These are phyloP conservation scores for Limosa lapponica DNA, from an alignment of 2,797 vertebrate species.

Conservation along the genomic window DNA sequence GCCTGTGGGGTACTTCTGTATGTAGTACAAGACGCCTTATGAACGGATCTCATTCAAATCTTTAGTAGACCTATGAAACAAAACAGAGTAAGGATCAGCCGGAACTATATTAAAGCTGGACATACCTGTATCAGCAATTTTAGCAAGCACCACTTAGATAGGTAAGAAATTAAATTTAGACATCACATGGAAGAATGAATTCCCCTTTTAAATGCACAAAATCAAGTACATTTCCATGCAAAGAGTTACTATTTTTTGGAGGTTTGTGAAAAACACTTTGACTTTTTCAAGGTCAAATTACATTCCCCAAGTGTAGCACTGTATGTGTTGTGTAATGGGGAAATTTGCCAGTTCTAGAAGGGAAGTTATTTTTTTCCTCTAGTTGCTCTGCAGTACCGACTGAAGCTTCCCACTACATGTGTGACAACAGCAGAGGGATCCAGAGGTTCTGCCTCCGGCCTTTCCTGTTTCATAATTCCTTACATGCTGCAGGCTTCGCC, in stretches of 20 bases:
- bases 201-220: not conserved
- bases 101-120: not conserved
- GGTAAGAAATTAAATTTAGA: not conserved
- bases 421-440: not conserved
- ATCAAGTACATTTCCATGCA: not conserved
- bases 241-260: not conserved
- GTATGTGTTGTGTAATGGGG: not conserved
- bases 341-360: not conserved
- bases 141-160: not conserved
- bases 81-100: not conserved
- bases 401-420: not conserved
- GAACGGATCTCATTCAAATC: not conserved
- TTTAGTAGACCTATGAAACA: not conserved
- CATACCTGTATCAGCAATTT: not conserved
- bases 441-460: not conserved
- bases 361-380: not conserved
- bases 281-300: not conserved
- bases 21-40: not conserved
- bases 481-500: not conserved
- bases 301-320: not conserved
- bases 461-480: not conserved
- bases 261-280: not conserved
- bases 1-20: not conserved
- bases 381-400: not conserved
- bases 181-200: not conserved